A percentile compares a stretch with the other conserved stretches of the same genome.
Conservation (phyloP, 2,113 vertebrate species). For the Chaetodon trifascialis region DNA sequence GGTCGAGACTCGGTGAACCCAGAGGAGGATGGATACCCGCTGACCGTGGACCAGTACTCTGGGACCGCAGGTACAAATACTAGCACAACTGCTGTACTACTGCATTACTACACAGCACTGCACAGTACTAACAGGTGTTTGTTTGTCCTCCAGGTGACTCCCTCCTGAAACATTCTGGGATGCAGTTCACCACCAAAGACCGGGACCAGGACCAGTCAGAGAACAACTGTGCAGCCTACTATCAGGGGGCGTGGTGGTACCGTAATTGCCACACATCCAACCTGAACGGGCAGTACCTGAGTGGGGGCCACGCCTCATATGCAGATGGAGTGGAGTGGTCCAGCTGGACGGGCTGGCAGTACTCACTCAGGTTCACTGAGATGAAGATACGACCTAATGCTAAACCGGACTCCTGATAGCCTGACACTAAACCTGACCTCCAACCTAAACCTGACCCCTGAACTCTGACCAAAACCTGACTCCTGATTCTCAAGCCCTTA, state of each 20-base stretch:
- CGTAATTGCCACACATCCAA: constrained; percentile 98
- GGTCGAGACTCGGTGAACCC: constrained; percentile 91
- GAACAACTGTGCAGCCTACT: constrained; percentile 96
- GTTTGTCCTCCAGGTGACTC: constrained; percentile 88
- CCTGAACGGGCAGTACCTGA: constrained; percentile 96
- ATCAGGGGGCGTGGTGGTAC: constrained; percentile 98
- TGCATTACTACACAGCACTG: neutral
- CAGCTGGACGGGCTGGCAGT: constrained; percentile 97
- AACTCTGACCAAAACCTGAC: neutral
- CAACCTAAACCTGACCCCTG: neutral
- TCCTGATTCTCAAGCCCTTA: too few relatives aligned
- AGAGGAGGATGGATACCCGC: constrained; percentile 91
- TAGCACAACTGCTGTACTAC: neutral
- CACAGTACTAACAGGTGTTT: neutral
- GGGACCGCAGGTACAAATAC: constrained; percentile 88
- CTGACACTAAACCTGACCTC: neutral
- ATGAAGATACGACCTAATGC: constrained; percentile 92
- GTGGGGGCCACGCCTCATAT: constrained; percentile 92
- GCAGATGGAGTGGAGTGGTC: constrained; percentile 96
- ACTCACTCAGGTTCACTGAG: constrained; percentile 94
- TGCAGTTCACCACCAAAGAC: constrained; percentile 97
- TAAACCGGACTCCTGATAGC: constrained; percentile 20
- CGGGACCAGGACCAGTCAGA: constrained; percentile 95
- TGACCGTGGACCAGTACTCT: constrained; percentile 86
- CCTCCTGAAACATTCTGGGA: constrained; percentile 93